phyloP scores from a whole-genome alignment of 2,797 vertebrate species.

The Argyrosomus regius region DNA sequence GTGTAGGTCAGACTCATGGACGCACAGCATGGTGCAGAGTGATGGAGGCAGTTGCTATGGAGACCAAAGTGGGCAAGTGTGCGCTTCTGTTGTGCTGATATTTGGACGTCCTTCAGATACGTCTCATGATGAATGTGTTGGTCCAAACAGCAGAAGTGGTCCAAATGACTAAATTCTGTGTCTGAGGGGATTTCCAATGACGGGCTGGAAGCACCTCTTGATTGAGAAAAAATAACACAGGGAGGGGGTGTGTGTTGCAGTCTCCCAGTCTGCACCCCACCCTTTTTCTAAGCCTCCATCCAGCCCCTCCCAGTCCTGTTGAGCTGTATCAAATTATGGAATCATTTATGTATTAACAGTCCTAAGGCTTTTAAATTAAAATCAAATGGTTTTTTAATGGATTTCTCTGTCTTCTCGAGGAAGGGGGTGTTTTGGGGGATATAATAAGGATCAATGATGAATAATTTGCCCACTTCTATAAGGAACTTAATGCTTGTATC shows the following conservation, averaged over 20 bases:
- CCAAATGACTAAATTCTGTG: constrained; percentile 9
- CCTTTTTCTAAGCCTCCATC: constrained; percentile 12
- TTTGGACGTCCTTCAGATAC: constrained; percentile 66
- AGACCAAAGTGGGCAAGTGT: constrained; percentile 50
- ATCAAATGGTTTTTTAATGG: neutral
- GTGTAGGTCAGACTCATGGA: constrained; percentile 69
- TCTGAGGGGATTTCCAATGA: constrained; percentile 4
- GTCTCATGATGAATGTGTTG: constrained; percentile 17
- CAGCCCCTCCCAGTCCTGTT: constrained; percentile 7
- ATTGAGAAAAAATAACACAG: neutral
- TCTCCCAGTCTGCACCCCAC: constrained; percentile 3
- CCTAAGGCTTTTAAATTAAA: neutral
- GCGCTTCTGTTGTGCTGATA: constrained; percentile 46
- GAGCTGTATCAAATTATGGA: constrained; percentile 14
- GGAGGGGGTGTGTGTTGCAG: neutral
- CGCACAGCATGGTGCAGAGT: constrained; percentile 57
- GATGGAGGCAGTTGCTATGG: constrained; percentile 80
- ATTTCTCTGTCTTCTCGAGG: neutral
- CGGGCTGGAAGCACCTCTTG: neutral
- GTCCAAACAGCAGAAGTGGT: constrained; percentile 30
- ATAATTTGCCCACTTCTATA: constrained; percentile 9
- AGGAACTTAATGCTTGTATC: neutral
- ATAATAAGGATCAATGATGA: neutral
- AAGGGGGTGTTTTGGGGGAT: neutral
- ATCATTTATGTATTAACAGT: constrained; percentile 1